Conservation (phyloP, 1,140 invertebrate species). For the Amphibalanus amphitrite region DNA sequence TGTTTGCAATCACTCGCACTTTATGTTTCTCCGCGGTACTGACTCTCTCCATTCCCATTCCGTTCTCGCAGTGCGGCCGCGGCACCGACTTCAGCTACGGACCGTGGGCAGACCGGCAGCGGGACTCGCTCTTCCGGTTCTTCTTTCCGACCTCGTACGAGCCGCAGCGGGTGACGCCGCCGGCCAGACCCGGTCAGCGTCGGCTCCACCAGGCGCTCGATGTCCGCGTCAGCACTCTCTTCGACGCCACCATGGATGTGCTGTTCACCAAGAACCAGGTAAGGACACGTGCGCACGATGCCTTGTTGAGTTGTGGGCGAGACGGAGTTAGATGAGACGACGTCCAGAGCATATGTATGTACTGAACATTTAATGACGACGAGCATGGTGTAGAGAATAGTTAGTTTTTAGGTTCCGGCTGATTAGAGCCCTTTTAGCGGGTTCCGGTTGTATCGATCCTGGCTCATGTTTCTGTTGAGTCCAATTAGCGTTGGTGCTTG, state of each 20-base stretch:
- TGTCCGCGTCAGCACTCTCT: conserved; percentile 70
- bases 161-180: conserved; percentile 28
- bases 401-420: no score
- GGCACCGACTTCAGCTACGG: conserved; percentile 95
- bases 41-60: no score
- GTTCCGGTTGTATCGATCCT: no score
- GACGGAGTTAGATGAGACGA: no score
- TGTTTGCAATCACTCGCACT: no score
- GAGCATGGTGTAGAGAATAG: no score
- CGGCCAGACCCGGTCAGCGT: conserved; percentile 65
- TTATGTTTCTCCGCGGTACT: no score
- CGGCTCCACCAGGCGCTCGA: conserved; percentile 80
- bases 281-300: conserved; percentile 26
- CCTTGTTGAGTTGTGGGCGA: no score
- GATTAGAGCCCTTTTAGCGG: no score
- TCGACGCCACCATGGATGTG: conserved; percentile 85
- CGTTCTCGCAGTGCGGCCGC: conserved; percentile 62
- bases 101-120: conserved; percentile 77
- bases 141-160: conserved; percentile 87
- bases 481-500: no score
- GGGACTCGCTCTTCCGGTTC: conserved; percentile 87
- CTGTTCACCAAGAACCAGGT: conserved; percentile 76
- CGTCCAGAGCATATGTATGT: conserved; percentile 7
- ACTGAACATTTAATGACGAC: no score
- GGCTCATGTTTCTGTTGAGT: no score